These are phyloP conservation scores for Palythoa grandis DNA, from an alignment of 92 coral and sea anemone species.

Conservation along the genomic window DNA sequence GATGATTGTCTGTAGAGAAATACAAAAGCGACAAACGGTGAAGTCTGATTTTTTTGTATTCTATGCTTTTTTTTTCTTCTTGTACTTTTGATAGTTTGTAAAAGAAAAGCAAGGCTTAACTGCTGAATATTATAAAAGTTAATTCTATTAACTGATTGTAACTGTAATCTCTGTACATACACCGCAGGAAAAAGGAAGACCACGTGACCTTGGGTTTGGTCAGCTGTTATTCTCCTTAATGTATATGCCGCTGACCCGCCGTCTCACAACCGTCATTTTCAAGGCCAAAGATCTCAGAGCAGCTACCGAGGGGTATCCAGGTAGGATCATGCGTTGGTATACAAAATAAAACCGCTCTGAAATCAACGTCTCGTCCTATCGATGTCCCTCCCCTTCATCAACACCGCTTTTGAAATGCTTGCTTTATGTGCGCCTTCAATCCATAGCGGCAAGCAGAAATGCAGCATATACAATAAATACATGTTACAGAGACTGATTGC, in stretches of 20 bases:
- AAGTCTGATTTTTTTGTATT: neutral
- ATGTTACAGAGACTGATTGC: no score
- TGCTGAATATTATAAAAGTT: neutral
- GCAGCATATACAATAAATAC: no score
- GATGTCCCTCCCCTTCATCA: no score
- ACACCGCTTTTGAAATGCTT: no score
- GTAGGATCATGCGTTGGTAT: constrained; percentile 32
- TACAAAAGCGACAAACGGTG: constrained; percentile 83
- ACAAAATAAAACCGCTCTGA: neutral
- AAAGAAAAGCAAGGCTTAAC: neutral
- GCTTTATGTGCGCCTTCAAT: no score
- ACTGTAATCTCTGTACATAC: neutral
- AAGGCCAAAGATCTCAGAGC: constrained; percentile 88
- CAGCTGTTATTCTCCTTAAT: constrained; percentile 89
- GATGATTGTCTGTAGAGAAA: constrained; percentile 90
- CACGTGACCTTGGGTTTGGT: constrained; percentile 93
- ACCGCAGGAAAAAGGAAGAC: constrained; percentile 69
- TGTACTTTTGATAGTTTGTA: no score
- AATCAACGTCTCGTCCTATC: no score
- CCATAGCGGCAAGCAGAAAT: no score
- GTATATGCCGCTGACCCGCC: constrained; percentile 96
- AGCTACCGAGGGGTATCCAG: constrained; percentile 92
- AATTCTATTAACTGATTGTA: neutral
- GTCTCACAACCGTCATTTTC: constrained; percentile 90
- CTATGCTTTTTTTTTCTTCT: no score